Percentiles rank a stretch among this genome's conserved stretches.
Conservation (phyloP, 2,888 invertebrate species). For the Sipunculus nudus region DNA sequence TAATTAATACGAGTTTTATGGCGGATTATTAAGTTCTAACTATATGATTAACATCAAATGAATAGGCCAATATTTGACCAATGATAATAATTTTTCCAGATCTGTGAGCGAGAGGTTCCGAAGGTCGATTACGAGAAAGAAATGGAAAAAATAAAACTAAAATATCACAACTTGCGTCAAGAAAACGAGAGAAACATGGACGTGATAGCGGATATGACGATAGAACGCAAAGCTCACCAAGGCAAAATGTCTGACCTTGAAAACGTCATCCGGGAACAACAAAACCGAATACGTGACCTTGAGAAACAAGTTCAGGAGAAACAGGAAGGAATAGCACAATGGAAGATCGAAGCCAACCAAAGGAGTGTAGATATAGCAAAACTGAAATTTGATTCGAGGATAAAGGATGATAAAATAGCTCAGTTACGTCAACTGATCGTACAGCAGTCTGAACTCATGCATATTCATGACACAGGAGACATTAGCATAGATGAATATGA, state of each 20-base stretch:
- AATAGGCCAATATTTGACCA: too few relatives aligned
- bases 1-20: too few relatives aligned
- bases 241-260: slow-evolving; percentile 2
- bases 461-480: slow-evolving; percentile 12
- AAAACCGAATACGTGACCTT: too few relatives aligned
- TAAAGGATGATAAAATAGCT: slow-evolving; percentile 20
- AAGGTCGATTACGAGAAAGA: slow-evolving; percentile 10
- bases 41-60: too few relatives aligned
- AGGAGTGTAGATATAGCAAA: slow-evolving; percentile 19
- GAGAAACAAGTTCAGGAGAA: slow-evolving; percentile 5
- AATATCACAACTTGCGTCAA: slow-evolving; percentile 16
- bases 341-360: slow-evolving; percentile 23
- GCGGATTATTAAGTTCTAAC: too few relatives aligned
- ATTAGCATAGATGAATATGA: slow-evolving; percentile 1
- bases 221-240: slow-evolving; percentile 15
- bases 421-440: slow-evolving; percentile 19
- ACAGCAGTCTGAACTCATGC: slow-evolving; percentile 24
- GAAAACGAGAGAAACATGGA: slow-evolving; percentile 16
- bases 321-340: slow-evolving; percentile 15
- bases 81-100: too few relatives aligned
- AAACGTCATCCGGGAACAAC: slow-evolving; percentile 4
- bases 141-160: slow-evolving; percentile 20
- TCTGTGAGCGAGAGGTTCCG: too few relatives aligned
- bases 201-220: slow-evolving; percentile 17
- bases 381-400: slow-evolving; percentile 17